Percentiles rank a stretch among this genome's conserved stretches.
Conservation (phyloP, 2,113 vertebrate genomes). For the Sturnira hondurensis region DNA sequence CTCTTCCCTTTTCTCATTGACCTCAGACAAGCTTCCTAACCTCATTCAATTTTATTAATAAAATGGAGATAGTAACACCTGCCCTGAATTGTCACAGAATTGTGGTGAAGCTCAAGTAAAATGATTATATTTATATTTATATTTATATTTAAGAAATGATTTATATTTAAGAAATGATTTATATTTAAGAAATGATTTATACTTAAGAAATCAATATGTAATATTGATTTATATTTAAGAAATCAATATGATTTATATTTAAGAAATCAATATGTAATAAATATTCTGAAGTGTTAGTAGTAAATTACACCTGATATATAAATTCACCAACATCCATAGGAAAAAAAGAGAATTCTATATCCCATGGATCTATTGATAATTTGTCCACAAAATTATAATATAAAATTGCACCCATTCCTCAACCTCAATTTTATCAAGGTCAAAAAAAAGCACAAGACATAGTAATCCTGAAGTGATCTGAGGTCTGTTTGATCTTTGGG, state of each 20-base stretch:
- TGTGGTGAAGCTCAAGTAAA: conserved; percentile 10
- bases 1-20: not conserved
- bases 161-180: not conserved
- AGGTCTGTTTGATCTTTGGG: not conserved
- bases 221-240: not conserved
- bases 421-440: not conserved
- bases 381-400: not conserved
- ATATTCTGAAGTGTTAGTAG: not conserved
- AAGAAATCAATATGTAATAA: not conserved
- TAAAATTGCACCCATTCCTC: not conserved
- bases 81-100: not conserved
- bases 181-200: not conserved
- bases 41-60: not conserved
- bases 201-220: not conserved
- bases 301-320: not conserved
- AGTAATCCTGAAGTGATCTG: not conserved
- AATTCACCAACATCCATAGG: not conserved
- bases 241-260: not conserved
- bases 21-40: not conserved
- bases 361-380: not conserved
- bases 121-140: no score
- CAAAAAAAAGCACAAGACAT: not conserved
- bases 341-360: not conserved
- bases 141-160: not conserved
- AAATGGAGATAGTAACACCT: not conserved